A percentile compares a stretch with the other conserved stretches of the same genome.
These are phyloP conservation scores for Chymomyza costata DNA, from an alignment of 1,140 invertebrate species.

Conservation along the genomic window DNA sequence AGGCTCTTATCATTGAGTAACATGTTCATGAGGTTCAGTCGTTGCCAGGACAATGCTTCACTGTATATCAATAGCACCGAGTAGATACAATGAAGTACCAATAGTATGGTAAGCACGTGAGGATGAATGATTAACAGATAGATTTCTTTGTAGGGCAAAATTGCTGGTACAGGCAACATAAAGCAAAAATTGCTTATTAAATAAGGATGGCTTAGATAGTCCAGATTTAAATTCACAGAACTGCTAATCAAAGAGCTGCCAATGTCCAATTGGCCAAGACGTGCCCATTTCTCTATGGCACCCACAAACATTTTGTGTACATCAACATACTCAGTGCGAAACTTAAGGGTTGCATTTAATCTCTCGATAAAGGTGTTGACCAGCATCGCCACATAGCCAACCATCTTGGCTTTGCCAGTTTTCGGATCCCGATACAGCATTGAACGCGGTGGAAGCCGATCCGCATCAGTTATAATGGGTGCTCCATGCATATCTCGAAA, in stretches of 20 bases:
- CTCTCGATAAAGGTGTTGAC: constrained; percentile 28
- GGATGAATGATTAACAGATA: constrained; percentile 38
- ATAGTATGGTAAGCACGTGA: constrained; percentile 18
- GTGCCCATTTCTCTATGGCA: background rate
- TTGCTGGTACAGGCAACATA: constrained; percentile 42
- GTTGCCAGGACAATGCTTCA: constrained; percentile 26
- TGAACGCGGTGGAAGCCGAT: constrained; percentile 31
- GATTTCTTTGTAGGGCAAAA: constrained; percentile 35
- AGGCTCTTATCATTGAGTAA: constrained; percentile 50
- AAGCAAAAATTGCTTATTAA: constrained; percentile 32
- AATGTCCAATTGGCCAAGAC: constrained; percentile 32
- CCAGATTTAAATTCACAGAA: background rate
- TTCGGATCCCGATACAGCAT: constrained; percentile 26
- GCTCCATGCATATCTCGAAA: constrained; percentile 41
- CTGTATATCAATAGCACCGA: constrained; percentile 46
- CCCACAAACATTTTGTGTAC: background rate
- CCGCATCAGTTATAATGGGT: constrained; percentile 15
- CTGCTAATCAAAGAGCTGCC: constrained; percentile 6
- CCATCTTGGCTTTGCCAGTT: constrained; percentile 10
- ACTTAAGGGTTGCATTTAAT: constrained; percentile 36
- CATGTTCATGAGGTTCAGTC: constrained; percentile 22
- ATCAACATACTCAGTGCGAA: background rate
- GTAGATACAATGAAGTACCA: constrained; percentile 28
- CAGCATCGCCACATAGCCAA: constrained; percentile 39
- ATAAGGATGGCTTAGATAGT: constrained; percentile 36